Base-by-base conservation (phyloP, 2,113 vertebrate genomes). In the Seriola rivoliana region DNA sequence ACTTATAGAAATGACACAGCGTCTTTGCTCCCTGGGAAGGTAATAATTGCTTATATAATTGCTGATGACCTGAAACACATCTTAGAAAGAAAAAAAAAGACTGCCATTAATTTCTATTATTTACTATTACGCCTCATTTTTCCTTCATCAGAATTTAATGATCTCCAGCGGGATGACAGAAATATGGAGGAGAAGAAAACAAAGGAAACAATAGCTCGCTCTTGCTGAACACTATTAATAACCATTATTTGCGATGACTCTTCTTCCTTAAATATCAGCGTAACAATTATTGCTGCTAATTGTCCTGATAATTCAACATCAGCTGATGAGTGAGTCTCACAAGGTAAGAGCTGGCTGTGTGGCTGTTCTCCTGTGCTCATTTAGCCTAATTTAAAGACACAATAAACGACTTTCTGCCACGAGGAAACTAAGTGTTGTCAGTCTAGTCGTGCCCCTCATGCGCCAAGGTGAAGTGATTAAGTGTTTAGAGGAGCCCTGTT, bases 251-350 rank as follows among this genome's bases (percentile, higher is more conserved):
- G 1, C 1, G 14, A 71, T 0, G n/a, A 32, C 50, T 71, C 9
- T 1, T n/a, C 40, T 57, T 50, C 58, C n/a, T 23, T 19, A 14
- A 25, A 6, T 48, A 23, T 52, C 36, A 19, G 17, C 21, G 10
- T 12, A 0, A 25, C 38, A 52, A 66, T 42, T 36, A 63, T 8
- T 32, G 62, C 72, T 29, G 57, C 42, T 77, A 46, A 72, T 68
- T 64, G 13, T 72, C 40, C 48, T 0, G 17, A 71, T 83, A 73
- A 58, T 50, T 80, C 60, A 40, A 13, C 60, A 0, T 71, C 66
- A 40, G 60, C 44, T 34, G 67, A 59, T 5, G 68, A 68, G 57
- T 1, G 59, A 46, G 1, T 9, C 17, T 42, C 21, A 6, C 64
- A 21, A 70, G 67, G 60, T 71, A 3, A 50, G 70, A 38, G 25